Evolutionary conservation across 2,113 vertebrate species (phyloP).

Genomic region (Pelodiscus sinensis): DNA sequence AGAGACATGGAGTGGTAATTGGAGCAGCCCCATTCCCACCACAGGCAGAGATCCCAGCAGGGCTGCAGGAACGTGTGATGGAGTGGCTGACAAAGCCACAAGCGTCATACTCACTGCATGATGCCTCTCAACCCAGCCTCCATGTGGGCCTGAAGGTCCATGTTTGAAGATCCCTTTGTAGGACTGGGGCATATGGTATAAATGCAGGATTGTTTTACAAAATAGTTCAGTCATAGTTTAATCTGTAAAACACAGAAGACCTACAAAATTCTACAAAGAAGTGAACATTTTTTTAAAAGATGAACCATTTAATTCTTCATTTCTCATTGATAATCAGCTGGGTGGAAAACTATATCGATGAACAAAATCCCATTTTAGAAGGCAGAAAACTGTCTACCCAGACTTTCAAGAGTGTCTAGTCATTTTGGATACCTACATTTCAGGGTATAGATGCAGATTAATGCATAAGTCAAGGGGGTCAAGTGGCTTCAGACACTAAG

Average conservation of each 20-base stretch:
- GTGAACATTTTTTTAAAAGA: no score
- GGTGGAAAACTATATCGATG: no score
- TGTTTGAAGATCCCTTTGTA: background rate
- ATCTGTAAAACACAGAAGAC: background rate
- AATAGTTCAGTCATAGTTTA: background rate
- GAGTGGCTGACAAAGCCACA: background rate
- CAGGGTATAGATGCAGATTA: background rate
- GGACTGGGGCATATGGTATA: background rate
- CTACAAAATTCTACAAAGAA: no score
- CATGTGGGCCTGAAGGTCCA: background rate
- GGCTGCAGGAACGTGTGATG: background rate
- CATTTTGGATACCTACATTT: background rate
- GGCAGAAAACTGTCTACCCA: background rate
- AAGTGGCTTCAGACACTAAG: background rate
- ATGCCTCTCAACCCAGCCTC: background rate
- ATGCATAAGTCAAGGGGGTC: no score
- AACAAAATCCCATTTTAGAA: no score
- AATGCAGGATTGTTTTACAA: background rate
- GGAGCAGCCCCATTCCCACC: background rate
- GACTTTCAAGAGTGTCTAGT: background rate
- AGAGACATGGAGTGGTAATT: background rate
- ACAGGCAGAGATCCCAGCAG: background rate
- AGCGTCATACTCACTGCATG: background rate
- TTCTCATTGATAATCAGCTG: no score
- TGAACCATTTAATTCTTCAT: no score